Evolutionary conservation across 2,113 vertebrate genomes (phyloP), one percentile per base, ranked within the genome.

Genomic region (Cromileptes altivelis): DNA sequence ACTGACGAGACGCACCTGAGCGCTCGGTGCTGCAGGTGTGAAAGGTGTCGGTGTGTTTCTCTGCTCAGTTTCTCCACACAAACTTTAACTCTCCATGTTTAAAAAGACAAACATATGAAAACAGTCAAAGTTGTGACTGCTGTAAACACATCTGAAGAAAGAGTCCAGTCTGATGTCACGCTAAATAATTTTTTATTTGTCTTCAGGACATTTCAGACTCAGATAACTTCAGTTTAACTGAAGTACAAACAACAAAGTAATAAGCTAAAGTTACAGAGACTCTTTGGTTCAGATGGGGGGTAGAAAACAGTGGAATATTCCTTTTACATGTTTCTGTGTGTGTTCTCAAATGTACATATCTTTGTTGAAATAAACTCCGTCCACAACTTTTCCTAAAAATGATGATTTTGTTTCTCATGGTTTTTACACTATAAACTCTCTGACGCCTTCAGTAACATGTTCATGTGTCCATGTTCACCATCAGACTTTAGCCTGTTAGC

Each of bases 281-380:
- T 3, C 55, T 57, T 13, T 17, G 56, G 56, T 12, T 57, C 11
- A 23, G 42, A 45, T 45, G 42, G 42, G 33, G 33, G 33, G 33
- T 37, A 45, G 42, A 45, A 12, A 12, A 45, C 42, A 12, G 14
- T 33, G 15, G n/a, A 56, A 17, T 61, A 10, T 42, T 27, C n/a
- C 30, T 62, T 86, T 17, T 10, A 42, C 37, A 6, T 62, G 62
- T 69, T 61, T 30, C 12, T 40, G 42, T 45, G 15, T 65, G 42
- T 45, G 15, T 65, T n/a, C 52, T 23, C 40, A n/a, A 30, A 65
- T 78, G 75, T 83, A 70, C 64, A 70, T n/a, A 61, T 45, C 27
- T 86, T 11, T 73, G 15, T 70, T 45, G 37, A 56, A 84, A 80
- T 80, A 85, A 87, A 86, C 33, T 25, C 23, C 23, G 5, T 8